Evolutionary conservation across 2,797 vertebrate genomes (phyloP).

Genomic region (Anolis apletophallus): DNA sequence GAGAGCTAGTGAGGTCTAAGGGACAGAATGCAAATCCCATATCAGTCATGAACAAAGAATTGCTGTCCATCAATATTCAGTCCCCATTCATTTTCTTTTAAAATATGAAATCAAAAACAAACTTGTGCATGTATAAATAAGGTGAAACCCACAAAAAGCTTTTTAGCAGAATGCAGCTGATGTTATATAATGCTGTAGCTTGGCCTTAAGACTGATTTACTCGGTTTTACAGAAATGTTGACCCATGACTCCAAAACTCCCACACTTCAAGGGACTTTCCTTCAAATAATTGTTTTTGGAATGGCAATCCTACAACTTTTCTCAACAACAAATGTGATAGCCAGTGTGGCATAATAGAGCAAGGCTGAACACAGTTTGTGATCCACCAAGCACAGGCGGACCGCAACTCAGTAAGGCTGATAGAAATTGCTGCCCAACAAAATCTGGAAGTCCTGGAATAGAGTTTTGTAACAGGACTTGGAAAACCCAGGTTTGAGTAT

Average conservation of each 20-base stretch:
- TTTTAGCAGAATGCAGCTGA: neutral
- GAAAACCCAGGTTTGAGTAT: neutral
- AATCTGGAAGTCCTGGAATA: neutral
- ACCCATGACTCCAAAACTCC: neutral
- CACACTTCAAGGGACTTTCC: neutral
- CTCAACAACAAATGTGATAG: neutral
- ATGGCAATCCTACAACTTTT: neutral
- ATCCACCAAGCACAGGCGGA: neutral
- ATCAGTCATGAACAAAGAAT: neutral
- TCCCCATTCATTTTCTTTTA: neutral
- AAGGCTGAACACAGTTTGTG: neutral
- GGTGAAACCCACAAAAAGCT: neutral
- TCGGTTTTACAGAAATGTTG: neutral
- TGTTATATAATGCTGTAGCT: neutral
- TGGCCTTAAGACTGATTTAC: neutral
- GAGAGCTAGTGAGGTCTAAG: neutral
- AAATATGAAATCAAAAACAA: neutral
- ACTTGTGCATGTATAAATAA: neutral
- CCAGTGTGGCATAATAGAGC: neutral
- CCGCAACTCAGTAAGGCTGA: neutral
- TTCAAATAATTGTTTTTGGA: neutral
- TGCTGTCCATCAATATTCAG: neutral
- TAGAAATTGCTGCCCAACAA: neutral
- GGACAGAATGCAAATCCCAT: neutral
- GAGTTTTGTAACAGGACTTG: neutral